Conservation (phyloP, 2,888 invertebrate genomes). For the Protodeltote pygarga region DNA sequence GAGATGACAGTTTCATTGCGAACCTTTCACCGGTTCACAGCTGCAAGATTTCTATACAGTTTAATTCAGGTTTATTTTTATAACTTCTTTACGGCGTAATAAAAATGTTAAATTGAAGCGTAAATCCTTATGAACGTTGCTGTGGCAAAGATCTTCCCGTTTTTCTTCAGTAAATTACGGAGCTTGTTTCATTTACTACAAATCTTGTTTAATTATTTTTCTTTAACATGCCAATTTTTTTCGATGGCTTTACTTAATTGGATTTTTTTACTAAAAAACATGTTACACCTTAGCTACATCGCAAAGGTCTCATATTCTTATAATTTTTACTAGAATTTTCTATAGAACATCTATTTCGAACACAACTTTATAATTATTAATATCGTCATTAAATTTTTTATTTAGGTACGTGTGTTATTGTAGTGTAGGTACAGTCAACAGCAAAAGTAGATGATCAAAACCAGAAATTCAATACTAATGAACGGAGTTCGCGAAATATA, state of each 20-base stretch:
- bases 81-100: conserved; percentile 46
- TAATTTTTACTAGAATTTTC: too few relatives aligned
- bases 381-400: too few relatives aligned
- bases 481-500: too few relatives aligned
- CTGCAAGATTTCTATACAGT: conserved; percentile 31
- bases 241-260: background rate
- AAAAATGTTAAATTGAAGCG: conserved; percentile 46
- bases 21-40: conserved; percentile 19
- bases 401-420: too few relatives aligned
- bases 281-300: too few relatives aligned
- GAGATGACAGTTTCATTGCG: conserved; percentile 7
- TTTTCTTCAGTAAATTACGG: conserved; percentile 15
- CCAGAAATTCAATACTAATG: too few relatives aligned
- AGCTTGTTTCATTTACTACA: conserved; percentile 15
- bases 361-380: too few relatives aligned
- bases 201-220: conserved; percentile 15
- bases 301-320: too few relatives aligned
- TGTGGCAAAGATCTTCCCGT: conserved; percentile 8
- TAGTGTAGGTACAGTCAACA: too few relatives aligned
- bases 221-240: background rate
- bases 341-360: too few relatives aligned
- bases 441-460: too few relatives aligned
- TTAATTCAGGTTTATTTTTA: conserved; percentile 45
- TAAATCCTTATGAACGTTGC: conserved; percentile 36
- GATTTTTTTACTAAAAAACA: too few relatives aligned